phyloP scores from a whole-genome alignment of 2,113 vertebrate species.

The Beaufortia kweichowensis region DNA sequence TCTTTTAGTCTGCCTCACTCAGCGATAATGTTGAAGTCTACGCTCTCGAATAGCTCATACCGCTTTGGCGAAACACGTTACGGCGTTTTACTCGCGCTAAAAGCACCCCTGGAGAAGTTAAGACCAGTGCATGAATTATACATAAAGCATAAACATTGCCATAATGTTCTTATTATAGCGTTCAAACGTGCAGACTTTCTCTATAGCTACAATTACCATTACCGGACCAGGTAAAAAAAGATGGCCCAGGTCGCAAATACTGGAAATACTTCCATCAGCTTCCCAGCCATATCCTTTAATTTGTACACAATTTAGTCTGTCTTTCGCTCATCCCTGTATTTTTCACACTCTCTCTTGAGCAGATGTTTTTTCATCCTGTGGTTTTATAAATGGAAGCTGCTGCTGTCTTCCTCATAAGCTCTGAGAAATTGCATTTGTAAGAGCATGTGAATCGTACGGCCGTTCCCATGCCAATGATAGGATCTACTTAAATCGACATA shows the following conservation, averaged over 20 bases:
- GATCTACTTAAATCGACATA: slow-evolving; percentile 35
- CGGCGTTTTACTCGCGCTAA: slow-evolving; percentile 35
- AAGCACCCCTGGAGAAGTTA: slow-evolving; percentile 49
- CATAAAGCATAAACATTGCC: slow-evolving; percentile 52
- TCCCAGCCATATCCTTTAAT: neutral
- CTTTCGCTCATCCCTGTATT: neutral
- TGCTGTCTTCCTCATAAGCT: slow-evolving; percentile 37
- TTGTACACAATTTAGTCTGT: neutral
- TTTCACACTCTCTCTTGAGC: neutral
- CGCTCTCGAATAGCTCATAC: slow-evolving; percentile 22
- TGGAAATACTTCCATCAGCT: neutral
- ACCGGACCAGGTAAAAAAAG: slow-evolving; percentile 17
- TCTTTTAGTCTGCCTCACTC: neutral
- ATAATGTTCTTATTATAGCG: slow-evolving; percentile 51
- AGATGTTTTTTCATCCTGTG: neutral
- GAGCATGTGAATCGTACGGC: slow-evolving; percentile 35
- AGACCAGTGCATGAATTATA: slow-evolving; percentile 46
- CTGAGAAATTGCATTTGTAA: slow-evolving; percentile 60
- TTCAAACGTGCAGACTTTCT: slow-evolving; percentile 26
- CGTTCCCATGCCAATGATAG: slow-evolving; percentile 53
- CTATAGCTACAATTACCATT: slow-evolving; percentile 39
- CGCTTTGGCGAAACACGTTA: neutral
- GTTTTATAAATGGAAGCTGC: neutral
- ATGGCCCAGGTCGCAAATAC: neutral
- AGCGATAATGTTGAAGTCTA: slow-evolving; percentile 21